phyloP scores from a whole-genome alignment of 2,888 invertebrate genomes.

The Eupithecia exiguata region DNA sequence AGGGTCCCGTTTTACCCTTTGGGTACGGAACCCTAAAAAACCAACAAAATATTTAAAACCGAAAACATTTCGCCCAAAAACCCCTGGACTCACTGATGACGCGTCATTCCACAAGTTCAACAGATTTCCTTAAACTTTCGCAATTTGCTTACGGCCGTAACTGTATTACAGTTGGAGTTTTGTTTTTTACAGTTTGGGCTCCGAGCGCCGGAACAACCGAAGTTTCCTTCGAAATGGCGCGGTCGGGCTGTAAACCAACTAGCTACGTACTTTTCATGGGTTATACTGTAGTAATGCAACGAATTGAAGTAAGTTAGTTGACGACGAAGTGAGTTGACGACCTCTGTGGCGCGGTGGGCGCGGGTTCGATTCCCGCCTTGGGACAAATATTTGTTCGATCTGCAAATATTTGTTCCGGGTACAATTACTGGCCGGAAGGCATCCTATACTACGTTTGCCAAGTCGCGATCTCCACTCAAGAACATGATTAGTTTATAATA shows the following conservation, averaged over 20 bases:
- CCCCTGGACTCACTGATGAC: background rate
- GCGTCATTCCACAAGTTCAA: background rate
- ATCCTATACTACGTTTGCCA: too few species aligned
- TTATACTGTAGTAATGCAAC: background rate
- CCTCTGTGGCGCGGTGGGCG: too few species aligned
- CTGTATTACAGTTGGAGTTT: conserved; percentile 5
- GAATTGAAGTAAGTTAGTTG: too few species aligned
- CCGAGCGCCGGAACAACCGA: background rate
- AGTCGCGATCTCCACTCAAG: too few species aligned
- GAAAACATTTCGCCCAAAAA: background rate
- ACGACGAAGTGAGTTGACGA: too few species aligned
- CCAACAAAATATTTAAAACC: background rate
- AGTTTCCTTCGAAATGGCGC: background rate
- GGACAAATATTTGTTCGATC: too few species aligned
- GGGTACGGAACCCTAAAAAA: too few species aligned
- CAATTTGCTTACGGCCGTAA: conserved; percentile 3
- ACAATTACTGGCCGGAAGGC: too few species aligned
- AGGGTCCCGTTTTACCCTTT: too few species aligned
- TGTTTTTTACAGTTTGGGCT: conserved; percentile 6
- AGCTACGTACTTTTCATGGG: background rate
- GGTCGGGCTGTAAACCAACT: background rate
- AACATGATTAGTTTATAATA: too few species aligned
- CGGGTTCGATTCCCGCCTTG: too few species aligned
- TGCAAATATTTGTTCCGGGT: too few species aligned
- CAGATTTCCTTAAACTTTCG: conserved; percentile 7